phyloP scores from a whole-genome alignment of 1,140 invertebrate species.

The Gryon sp. region DNA sequence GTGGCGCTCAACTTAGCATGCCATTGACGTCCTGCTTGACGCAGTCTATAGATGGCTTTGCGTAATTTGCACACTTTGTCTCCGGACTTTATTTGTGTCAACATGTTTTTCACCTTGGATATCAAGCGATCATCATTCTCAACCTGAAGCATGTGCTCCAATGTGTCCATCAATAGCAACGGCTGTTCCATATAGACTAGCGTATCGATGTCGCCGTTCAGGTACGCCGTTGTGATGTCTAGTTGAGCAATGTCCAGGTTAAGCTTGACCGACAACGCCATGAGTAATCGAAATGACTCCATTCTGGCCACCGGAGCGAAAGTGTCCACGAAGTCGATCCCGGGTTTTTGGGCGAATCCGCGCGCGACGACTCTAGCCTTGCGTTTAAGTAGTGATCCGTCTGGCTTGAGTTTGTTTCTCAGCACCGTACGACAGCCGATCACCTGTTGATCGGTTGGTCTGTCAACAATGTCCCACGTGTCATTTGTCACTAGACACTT shows the following conservation, averaged over 20 bases:
- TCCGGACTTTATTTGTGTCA: too few species aligned
- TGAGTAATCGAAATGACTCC: slow-evolving; percentile 8
- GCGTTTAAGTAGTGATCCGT: slow-evolving; percentile 9
- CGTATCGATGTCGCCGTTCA: slow-evolving; percentile 62
- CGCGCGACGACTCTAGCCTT: slow-evolving; percentile 56
- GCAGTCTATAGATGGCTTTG: slow-evolving; percentile 8
- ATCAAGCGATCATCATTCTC: too few species aligned
- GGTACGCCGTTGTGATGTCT: slow-evolving; percentile 52
- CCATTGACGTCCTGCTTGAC: slow-evolving; percentile 18
- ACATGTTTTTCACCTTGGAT: too few species aligned
- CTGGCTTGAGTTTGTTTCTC: slow-evolving; percentile 17
- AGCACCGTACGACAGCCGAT: slow-evolving; percentile 28
- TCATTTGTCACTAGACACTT: slow-evolving; percentile 5
- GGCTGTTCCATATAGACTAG: slow-evolving; percentile 66
- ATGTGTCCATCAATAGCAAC: neutral
- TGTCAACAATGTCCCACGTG: slow-evolving; percentile 15
- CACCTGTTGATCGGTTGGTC: neutral
- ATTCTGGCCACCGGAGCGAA: slow-evolving; percentile 53
- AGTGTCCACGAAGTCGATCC: slow-evolving; percentile 57
- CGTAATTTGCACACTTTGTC: slow-evolving; percentile 3
- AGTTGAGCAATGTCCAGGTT: slow-evolving; percentile 14
- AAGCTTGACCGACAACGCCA: slow-evolving; percentile 3
- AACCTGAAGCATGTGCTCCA: neutral
- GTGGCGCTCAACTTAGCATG: neutral
- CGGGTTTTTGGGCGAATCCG: slow-evolving; percentile 46